Conservation (phyloP, 1,140 invertebrate genomes). For the Danaus plexippus region DNA sequence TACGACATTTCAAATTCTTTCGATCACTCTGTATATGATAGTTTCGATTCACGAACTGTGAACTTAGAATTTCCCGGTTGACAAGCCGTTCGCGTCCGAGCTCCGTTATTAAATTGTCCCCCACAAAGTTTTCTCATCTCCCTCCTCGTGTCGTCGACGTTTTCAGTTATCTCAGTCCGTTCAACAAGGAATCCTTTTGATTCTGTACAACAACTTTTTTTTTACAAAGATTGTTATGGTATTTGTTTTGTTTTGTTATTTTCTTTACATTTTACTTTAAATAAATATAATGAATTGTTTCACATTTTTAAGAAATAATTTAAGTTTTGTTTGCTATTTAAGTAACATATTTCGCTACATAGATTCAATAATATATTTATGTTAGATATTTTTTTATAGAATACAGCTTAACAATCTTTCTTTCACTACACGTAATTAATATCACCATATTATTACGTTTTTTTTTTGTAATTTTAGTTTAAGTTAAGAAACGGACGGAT, state of each 20-base stretch:
- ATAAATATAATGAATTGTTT: too few species aligned
- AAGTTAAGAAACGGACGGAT: neutral
- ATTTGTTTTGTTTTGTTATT: neutral
- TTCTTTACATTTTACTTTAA: too few species aligned
- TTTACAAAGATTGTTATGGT: constrained; percentile 1
- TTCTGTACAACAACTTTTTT: constrained; percentile 13
- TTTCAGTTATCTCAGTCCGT: constrained; percentile 32
- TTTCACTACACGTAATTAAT: too few species aligned
- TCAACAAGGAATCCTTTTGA: constrained; percentile 38
- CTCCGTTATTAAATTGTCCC: constrained; percentile 57
- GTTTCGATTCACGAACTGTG: constrained; percentile 22
- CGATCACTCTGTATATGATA: constrained; percentile 12
- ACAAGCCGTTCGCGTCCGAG: constrained; percentile 33
- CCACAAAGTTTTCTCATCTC: constrained; percentile 57
- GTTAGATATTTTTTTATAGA: too few species aligned
- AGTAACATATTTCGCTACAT: too few species aligned
- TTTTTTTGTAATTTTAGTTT: neutral
- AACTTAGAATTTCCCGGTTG: constrained; percentile 35
- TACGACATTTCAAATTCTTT: too few species aligned
- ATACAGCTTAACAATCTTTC: too few species aligned
- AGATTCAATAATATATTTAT: too few species aligned
- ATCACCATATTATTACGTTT: neutral
- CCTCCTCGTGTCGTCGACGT: constrained; percentile 28
- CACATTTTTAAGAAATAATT: too few species aligned
- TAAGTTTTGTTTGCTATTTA: too few species aligned